phyloP scores from a whole-genome alignment of 2,113 vertebrate species.

The Semicossyphus pulcher region DNA sequence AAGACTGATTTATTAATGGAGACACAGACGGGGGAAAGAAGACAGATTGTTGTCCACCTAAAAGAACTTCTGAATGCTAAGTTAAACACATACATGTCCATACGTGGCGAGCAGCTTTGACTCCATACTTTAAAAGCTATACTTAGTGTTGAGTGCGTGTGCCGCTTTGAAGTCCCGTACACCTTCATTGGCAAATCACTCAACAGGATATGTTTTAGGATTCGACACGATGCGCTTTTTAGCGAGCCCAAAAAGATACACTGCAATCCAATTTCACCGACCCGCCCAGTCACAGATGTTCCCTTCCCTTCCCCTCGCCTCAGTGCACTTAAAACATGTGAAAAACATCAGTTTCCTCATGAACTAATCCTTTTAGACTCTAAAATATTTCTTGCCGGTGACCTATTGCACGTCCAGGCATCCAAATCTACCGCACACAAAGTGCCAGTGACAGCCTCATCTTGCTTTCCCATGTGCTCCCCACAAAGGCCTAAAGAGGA shows the following conservation, averaged over 20 bases:
- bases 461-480: slow-evolving; percentile 74
- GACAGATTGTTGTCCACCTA: neutral
- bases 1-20: neutral
- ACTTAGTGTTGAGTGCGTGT: no score
- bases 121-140: no score
- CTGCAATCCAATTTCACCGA: slow-evolving; percentile 46
- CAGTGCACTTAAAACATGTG: slow-evolving; percentile 17
- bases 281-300: slow-evolving; percentile 51
- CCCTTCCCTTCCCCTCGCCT: slow-evolving; percentile 13
- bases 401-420: slow-evolving; percentile 36
- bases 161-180: no score
- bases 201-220: slow-evolving; percentile 2
- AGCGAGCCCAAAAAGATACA: slow-evolving; percentile 44
- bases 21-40: neutral
- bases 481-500: slow-evolving; percentile 69
- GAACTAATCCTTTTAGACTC: slow-evolving; percentile 29
- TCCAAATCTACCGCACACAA: slow-evolving; percentile 69
- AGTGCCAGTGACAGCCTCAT: slow-evolving; percentile 66
- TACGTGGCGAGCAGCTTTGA: no score
- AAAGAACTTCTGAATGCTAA: no score
- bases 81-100: no score
- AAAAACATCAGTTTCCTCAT: slow-evolving; percentile 30
- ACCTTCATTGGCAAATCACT: neutral
- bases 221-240: slow-evolving; percentile 52
- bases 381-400: slow-evolving; percentile 59